Conservation (phyloP, 2,888 invertebrate genomes). For the Ophion costatus region DNA sequence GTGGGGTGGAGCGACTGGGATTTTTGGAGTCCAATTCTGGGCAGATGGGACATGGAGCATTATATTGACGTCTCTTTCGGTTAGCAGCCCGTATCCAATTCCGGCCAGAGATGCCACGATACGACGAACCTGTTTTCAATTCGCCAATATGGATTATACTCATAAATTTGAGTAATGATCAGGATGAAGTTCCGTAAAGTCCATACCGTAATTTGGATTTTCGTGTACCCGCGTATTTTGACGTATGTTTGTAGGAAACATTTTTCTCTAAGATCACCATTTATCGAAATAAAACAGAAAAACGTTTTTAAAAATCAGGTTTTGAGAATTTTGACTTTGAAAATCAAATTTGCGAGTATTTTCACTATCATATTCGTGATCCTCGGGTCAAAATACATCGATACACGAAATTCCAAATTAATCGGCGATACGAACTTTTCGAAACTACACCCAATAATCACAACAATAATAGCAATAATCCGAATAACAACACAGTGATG, state of each 20-base stretch:
- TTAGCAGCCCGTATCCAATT: conserved; percentile 87
- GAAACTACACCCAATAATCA: background rate
- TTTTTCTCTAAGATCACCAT: too few species aligned
- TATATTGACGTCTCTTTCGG: conserved; percentile 87
- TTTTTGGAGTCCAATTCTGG: conserved; percentile 87
- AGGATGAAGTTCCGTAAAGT: background rate
- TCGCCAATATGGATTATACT: background rate
- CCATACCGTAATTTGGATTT: too few species aligned
- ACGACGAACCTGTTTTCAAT: conserved; percentile 88
- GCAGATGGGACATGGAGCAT: conserved; percentile 92
- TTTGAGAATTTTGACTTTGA: too few species aligned
- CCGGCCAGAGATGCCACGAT: conserved; percentile 89
- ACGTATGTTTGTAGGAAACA: too few species aligned
- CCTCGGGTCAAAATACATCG: too few species aligned
- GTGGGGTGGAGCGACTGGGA: conserved; percentile 84
- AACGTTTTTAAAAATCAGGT: too few species aligned
- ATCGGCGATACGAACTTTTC: too few species aligned
- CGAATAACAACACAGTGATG: background rate
- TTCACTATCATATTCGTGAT: too few species aligned
- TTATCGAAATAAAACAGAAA: too few species aligned
- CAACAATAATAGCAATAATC: background rate
- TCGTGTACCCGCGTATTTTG: too few species aligned
- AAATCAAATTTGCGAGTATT: too few species aligned
- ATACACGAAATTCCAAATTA: too few species aligned
- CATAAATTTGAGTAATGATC: background rate